These are phyloP conservation scores for Pelosia muscerda DNA, from an alignment of 2,888 invertebrate genomes.

Conservation along the genomic window DNA sequence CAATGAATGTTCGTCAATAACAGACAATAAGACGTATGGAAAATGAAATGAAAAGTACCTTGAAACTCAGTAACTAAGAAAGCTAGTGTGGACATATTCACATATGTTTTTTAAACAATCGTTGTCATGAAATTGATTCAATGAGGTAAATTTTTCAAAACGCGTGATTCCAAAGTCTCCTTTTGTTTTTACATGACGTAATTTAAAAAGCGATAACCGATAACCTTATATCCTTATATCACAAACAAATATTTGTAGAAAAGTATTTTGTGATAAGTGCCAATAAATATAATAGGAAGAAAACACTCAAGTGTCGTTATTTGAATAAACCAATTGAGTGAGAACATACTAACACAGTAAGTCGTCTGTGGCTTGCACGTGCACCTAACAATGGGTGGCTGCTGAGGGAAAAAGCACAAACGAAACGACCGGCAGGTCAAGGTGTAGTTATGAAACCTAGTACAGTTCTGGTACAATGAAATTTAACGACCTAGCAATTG, in stretches of 20 bases:
- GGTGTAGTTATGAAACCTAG: constrained; percentile 48
- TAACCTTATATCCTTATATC: too few relatives aligned
- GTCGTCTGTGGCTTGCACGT: constrained; percentile 40
- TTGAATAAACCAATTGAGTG: constrained; percentile 26
- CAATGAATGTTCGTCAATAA: too few relatives aligned
- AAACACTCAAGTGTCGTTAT: background rate
- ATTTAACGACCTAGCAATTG: background rate
- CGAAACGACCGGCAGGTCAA: constrained; percentile 62
- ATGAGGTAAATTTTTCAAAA: too few relatives aligned
- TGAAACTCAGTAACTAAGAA: background rate
- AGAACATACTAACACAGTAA: constrained; percentile 31
- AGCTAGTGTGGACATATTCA: too few relatives aligned
- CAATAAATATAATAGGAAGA: background rate
- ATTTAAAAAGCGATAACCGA: too few relatives aligned
- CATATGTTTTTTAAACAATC: too few relatives aligned
- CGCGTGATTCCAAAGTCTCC: too few relatives aligned
- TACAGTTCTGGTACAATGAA: constrained; percentile 6
- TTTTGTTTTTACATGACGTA: too few relatives aligned
- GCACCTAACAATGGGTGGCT: constrained; percentile 49
- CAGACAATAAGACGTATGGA: too few relatives aligned
- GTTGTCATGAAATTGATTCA: too few relatives aligned
- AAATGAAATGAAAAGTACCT: background rate
- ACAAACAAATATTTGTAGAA: background rate
- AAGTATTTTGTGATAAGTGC: background rate
- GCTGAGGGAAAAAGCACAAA: constrained; percentile 56